Percentiles rank a stretch among this genome's conserved stretches.
These are phyloP conservation scores for Eubasilissa regina DNA, from an alignment of 1,140 invertebrate genomes.

Conservation along the genomic window DNA sequence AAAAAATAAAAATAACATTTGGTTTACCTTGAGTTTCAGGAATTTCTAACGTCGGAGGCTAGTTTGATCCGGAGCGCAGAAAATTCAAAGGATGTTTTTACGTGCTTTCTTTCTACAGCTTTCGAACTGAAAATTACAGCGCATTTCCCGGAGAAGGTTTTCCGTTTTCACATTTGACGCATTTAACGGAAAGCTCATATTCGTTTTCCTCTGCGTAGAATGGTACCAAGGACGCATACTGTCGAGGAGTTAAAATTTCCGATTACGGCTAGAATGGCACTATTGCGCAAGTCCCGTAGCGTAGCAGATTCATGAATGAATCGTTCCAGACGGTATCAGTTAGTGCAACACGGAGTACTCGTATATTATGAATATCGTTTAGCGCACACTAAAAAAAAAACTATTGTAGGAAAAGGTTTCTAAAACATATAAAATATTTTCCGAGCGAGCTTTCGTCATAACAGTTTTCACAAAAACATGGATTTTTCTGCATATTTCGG, in stretches of 20 bases:
- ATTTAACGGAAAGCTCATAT: slow-evolving; percentile 57
- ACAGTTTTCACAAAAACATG: slow-evolving; percentile 66
- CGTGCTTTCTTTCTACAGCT: slow-evolving; percentile 2
- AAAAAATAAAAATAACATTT: neutral
- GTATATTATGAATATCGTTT: neutral
- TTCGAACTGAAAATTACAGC: slow-evolving; percentile 15
- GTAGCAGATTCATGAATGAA: slow-evolving; percentile 20
- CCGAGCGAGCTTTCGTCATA: slow-evolving; percentile 52
- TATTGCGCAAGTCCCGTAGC: slow-evolving; percentile 28
- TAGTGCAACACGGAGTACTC: slow-evolving; percentile 8
- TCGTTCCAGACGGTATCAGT: neutral
- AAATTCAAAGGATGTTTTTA: slow-evolving; percentile 14
- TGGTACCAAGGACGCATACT: slow-evolving; percentile 39
- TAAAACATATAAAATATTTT: slow-evolving; percentile 41
- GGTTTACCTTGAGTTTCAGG: slow-evolving; percentile 39
- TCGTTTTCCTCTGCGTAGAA: slow-evolving; percentile 59
- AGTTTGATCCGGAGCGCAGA: slow-evolving; percentile 43
- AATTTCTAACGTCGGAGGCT: slow-evolving; percentile 45
- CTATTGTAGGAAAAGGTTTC: slow-evolving; percentile 41
- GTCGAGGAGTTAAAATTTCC: slow-evolving; percentile 21
- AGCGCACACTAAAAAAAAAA: slow-evolving; percentile 4
- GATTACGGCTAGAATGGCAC: neutral
- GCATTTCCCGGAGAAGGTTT: slow-evolving; percentile 18
- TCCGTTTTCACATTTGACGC: slow-evolving; percentile 50
- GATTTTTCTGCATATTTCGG: slow-evolving; percentile 68